phyloP scores from a whole-genome alignment of 1,140 invertebrate genomes.

The Drosophila nannoptera region DNA sequence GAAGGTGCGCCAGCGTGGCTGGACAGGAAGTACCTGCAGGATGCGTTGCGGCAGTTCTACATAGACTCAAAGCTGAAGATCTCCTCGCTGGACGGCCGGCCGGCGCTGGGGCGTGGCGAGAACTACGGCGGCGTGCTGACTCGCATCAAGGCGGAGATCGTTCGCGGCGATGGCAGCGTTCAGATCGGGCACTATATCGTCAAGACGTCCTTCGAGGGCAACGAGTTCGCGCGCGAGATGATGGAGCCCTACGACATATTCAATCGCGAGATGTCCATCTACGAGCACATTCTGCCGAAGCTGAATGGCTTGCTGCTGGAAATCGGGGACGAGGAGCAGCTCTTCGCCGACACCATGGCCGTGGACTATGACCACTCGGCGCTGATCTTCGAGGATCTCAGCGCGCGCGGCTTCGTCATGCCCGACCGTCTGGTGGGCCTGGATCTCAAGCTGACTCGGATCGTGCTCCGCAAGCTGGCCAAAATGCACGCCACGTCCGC shows the following conservation, averaged over 20 bases:
- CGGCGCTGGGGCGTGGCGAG: slow-evolving; percentile 72
- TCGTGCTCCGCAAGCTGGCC: slow-evolving; percentile 81
- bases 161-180: slow-evolving; percentile 26
- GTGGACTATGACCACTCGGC: slow-evolving; percentile 62
- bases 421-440: slow-evolving; percentile 80
- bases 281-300: slow-evolving; percentile 71
- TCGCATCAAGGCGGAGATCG: slow-evolving; percentile 52
- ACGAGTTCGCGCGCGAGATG: slow-evolving; percentile 57
- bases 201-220: slow-evolving; percentile 69
- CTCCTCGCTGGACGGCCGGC: slow-evolving; percentile 43
- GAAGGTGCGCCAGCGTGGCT: slow-evolving; percentile 64
- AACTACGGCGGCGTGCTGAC: slow-evolving; percentile 73
- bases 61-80: slow-evolving; percentile 54
- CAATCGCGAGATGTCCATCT: slow-evolving; percentile 75
- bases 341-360: slow-evolving; percentile 69
- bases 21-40: slow-evolving; percentile 54
- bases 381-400: slow-evolving; percentile 75
- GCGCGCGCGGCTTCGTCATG: slow-evolving; percentile 78
- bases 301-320: slow-evolving; percentile 58
- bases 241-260: slow-evolving; percentile 77
- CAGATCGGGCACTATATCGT: slow-evolving; percentile 57
- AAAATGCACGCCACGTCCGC: slow-evolving; percentile 82
- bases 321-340: slow-evolving; percentile 59
- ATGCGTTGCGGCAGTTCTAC: slow-evolving; percentile 53
- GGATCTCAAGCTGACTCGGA: slow-evolving; percentile 79